Conservation (phyloP, 2,113 vertebrate species). For the Chunga burmeisteri region DNA sequence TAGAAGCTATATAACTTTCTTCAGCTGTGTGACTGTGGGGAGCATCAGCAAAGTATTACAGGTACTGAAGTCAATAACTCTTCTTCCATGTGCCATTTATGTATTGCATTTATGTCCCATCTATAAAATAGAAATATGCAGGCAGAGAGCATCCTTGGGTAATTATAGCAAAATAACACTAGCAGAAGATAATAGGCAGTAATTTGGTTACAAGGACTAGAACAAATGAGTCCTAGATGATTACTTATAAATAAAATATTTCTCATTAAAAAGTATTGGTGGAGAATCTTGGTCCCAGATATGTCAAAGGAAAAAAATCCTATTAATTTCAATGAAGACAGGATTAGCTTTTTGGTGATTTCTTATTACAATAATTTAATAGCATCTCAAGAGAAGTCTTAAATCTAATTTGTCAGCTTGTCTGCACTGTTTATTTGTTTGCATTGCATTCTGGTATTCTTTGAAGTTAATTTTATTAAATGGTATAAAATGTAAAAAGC, state of each 20-base stretch:
- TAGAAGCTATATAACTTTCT: not conserved
- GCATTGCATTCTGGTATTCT: not conserved
- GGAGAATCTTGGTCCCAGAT: not conserved
- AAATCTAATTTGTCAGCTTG: conserved; percentile 1
- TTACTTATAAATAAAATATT: conserved; percentile 39
- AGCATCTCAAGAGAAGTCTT: conserved; percentile 6
- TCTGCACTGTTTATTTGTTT: conserved; percentile 3
- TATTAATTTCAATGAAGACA: not conserved
- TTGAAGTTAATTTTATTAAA: conserved; percentile 19
- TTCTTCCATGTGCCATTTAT: not conserved
- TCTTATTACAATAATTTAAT: not conserved
- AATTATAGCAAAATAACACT: not conserved
- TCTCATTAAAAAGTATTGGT: not conserved
- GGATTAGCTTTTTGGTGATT: not conserved
- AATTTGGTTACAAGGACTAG: conserved; percentile 5
- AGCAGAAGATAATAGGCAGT: not conserved
- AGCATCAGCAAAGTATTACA: not conserved
- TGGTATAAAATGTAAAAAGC: not conserved
- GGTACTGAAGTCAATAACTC: not conserved
- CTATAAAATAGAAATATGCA: not conserved
- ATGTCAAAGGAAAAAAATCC: not conserved
- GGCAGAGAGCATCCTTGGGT: not conserved
- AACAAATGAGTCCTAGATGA: conserved; percentile 1
- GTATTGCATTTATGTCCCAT: not conserved
- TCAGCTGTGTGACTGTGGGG: not conserved